Conservation (phyloP, 2,113 vertebrate genomes). For the Silurus asotus region DNA sequence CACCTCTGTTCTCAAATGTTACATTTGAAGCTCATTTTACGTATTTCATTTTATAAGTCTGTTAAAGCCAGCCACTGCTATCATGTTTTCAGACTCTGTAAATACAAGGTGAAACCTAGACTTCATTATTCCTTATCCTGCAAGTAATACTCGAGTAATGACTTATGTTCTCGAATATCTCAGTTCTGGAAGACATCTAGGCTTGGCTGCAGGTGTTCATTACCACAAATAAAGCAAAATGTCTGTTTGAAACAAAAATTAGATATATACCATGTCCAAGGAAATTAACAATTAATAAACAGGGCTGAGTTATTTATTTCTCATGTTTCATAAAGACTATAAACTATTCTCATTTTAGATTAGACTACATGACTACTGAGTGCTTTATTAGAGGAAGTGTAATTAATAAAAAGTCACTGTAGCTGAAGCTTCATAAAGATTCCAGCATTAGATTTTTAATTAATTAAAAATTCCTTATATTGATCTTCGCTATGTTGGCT, state of each 20-base stretch:
- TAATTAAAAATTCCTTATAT: constrained; percentile 34
- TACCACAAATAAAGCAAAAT: neutral
- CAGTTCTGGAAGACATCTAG: neutral
- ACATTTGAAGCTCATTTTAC: neutral
- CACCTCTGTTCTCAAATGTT: neutral
- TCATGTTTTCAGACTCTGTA: neutral
- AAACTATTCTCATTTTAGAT: neutral
- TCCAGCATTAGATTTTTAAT: constrained; percentile 22
- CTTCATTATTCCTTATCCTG: neutral
- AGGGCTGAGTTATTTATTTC: neutral
- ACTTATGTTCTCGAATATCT: neutral
- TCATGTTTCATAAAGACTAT: neutral
- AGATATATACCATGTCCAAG: neutral
- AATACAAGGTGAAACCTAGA: neutral
- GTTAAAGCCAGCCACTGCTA: neutral
- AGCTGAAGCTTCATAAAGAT: constrained; percentile 3
- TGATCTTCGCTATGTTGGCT: constrained; percentile 45
- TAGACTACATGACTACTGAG: neutral
- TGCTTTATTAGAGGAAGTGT: neutral
- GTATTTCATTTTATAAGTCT: neutral
- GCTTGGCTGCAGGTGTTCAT: neutral
- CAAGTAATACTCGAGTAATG: constrained; percentile 2
- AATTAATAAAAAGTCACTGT: neutral
- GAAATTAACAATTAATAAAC: constrained; percentile 5
- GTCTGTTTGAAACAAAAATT: neutral